Evolutionary conservation across 2,888 invertebrate species (phyloP), one percentile per base, ranked within the genome.

Genomic region (Eristalinus sepulchralis): DNA sequence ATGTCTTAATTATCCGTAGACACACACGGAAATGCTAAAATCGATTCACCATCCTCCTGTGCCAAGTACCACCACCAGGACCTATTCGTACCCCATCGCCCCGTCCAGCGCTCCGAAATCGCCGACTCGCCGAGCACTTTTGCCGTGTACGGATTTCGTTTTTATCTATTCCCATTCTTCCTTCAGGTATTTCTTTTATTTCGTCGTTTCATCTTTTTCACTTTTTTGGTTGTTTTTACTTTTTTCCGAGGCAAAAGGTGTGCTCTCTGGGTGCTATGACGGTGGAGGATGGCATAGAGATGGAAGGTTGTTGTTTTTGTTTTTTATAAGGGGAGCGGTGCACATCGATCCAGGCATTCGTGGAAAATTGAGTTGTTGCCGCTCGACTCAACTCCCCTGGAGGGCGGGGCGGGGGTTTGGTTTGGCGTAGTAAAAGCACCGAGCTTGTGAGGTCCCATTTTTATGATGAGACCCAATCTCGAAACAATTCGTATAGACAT

Each of bases 1-100:
- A 86, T 83, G 86, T 78, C 86, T 86, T 86, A 86, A 86, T 86
- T 86, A 86, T 83, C 83, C 75, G 72, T 82, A 83, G 78, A 77
- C 76, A 82, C 76, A 88, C 75, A 88, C 84, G 87, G 88, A 89
- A 89, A 88, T 91, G 90, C 88, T 89, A 89, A 88, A 88, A 86
- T 79, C 34, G 57, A 47, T 47, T 70, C 33, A 31, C 22, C 59
- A 67, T 57, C 76, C 82, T 77, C 67, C 85, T 68, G 57, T 68
- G 64, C 34, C 47, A 55, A 24, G 34, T n/a, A 60, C 13, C 62
- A 57, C 20, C 2, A 55, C 39, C 63, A 85, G 66, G 47, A 22
- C 75, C 13, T 77, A 62, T 47, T 47, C 13, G 24, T 59, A 24
- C 60, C 53, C 20, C 24, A 53, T 59, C 60, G 60, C 60, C 64